Percentiles rank a stretch among this genome's conserved stretches.
Evolutionary conservation across 2,888 invertebrate genomes (phyloP).

Genomic region (Trisateles emortualis): DNA sequence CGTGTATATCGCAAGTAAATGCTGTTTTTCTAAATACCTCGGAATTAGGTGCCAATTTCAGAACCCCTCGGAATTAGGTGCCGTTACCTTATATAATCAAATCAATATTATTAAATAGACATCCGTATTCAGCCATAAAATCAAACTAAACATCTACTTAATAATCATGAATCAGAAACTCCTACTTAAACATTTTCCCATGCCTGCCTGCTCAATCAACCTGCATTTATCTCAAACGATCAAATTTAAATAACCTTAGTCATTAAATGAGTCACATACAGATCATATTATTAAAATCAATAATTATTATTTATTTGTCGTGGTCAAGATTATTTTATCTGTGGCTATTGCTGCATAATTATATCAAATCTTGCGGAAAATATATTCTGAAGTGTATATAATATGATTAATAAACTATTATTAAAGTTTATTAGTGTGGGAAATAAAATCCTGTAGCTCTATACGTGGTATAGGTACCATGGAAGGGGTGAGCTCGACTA

Average conservation of each 20-base stretch:
- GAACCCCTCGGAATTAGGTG: no score
- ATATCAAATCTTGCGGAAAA: neutral
- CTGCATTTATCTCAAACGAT: neutral
- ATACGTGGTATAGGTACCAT: no score
- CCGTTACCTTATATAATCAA: no score
- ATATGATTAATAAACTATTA: no score
- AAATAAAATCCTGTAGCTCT: no score
- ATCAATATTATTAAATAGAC: no score
- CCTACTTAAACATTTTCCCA: conserved; percentile 8
- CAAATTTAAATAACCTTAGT: conserved; percentile 2
- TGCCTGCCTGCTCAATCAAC: neutral
- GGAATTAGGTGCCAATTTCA: no score
- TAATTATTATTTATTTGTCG: neutral
- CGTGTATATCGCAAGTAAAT: no score
- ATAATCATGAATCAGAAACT: neutral
- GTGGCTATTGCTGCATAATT: no score
- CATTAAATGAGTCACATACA: conserved; percentile 4
- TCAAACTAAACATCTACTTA: neutral
- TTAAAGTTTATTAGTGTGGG: no score
- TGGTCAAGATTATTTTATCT: neutral
- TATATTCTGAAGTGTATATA: neutral
- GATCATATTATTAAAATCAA: neutral
- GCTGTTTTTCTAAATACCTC: no score
- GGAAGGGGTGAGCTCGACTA: no score
- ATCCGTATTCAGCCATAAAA: neutral